Evolutionary conservation across 2,888 invertebrate species (phyloP).

Genomic region (Drosophila atripex): DNA sequence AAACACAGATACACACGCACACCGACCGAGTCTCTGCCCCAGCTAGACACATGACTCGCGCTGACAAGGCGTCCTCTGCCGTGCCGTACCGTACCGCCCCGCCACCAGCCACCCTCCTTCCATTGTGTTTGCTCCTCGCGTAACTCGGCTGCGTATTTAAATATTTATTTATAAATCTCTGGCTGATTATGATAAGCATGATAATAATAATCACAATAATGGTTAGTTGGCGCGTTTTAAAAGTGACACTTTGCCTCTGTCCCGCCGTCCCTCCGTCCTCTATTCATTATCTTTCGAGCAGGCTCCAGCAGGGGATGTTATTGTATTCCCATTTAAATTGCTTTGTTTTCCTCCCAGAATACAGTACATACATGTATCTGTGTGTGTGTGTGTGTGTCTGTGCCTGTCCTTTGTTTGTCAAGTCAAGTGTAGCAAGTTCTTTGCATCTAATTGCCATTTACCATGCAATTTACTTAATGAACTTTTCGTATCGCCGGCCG

Average conservation of each 20-base stretch:
- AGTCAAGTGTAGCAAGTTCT: slow-evolving; percentile 53
- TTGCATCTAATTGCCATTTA: slow-evolving; percentile 65
- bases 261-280: neutral
- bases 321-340: slow-evolving; percentile 31
- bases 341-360: slow-evolving; percentile 34
- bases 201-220: slow-evolving; percentile 64
- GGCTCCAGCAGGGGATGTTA: neutral
- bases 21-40: slow-evolving; percentile 19
- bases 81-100: too few species aligned
- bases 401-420: slow-evolving; percentile 47
- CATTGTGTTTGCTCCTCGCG: slow-evolving; percentile 61
- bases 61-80: neutral
- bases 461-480: slow-evolving; percentile 65
- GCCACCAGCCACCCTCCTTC: neutral
- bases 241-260: slow-evolving; percentile 3
- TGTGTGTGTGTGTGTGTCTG: slow-evolving; percentile 36
- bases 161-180: slow-evolving; percentile 75
- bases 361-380: slow-evolving; percentile 24
- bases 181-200: slow-evolving; percentile 72
- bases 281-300: slow-evolving; percentile 12
- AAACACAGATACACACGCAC: slow-evolving; percentile 22
- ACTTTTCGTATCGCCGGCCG: slow-evolving; percentile 42
- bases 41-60: slow-evolving; percentile 62
- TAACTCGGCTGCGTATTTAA: slow-evolving; percentile 75
- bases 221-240: slow-evolving; percentile 58